Percentiles rank a stretch among this genome's conserved stretches.
Evolutionary conservation across 2,797 vertebrate species (phyloP).

Genomic region (Artibeus jamaicensis): DNA sequence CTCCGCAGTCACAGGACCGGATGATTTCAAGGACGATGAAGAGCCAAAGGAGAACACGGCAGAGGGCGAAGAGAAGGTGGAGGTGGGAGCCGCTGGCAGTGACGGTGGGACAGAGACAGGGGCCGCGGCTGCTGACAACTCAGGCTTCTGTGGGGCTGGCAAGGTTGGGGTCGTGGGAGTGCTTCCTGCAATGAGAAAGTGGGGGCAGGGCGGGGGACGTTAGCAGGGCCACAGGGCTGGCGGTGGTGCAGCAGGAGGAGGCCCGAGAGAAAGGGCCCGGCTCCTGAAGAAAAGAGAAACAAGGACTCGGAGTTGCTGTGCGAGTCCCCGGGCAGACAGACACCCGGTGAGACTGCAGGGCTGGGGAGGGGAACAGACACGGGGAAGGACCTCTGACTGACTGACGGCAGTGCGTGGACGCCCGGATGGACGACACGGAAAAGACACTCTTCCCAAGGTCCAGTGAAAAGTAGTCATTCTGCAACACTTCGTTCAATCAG

Average conservation of each 20-base stretch:
- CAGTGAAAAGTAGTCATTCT: not conserved
- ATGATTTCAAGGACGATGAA: conserved; percentile 69
- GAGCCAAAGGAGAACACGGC: conserved; percentile 75
- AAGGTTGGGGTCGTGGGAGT: conserved; percentile 71
- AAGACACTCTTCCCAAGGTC: not conserved
- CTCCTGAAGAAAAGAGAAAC: not conserved
- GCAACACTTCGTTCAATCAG: not conserved
- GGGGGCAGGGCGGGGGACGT: not conserved
- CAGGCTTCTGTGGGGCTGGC: conserved; percentile 73
- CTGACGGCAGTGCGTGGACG: not conserved
- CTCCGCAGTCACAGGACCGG: conserved; percentile 55
- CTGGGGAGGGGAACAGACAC: not conserved
- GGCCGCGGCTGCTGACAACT: not conserved
- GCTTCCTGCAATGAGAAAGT: conserved; percentile 73
- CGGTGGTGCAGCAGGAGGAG: not conserved
- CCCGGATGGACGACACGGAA: fast-evolving
- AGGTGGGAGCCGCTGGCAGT: not conserved
- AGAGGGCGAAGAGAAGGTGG: conserved; percentile 66
- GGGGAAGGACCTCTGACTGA: not conserved
- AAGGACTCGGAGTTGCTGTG: not conserved
- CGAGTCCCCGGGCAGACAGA: not conserved
- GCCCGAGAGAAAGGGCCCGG: not conserved
- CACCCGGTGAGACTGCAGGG: not conserved
- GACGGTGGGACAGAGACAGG: not conserved
- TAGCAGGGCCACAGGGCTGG: not conserved